A percentile compares a stretch with the other conserved stretches of the same genome.
Conservation (phyloP, 2,113 vertebrate genomes). For the Turdus rufiventris region DNA sequence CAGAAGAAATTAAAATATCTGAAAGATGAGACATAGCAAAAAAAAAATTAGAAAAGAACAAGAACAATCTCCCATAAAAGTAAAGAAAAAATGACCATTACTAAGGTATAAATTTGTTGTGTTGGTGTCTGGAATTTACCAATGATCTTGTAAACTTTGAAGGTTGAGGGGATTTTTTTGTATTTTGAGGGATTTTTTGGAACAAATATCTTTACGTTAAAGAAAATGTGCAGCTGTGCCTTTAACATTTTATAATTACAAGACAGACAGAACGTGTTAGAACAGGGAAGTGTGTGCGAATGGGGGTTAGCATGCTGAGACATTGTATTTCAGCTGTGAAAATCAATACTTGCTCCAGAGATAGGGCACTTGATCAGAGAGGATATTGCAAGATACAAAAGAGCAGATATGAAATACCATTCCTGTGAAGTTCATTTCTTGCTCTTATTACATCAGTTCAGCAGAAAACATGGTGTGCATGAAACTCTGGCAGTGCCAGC, state of each 20-base stretch:
- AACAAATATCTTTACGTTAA: neutral
- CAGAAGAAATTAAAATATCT: neutral
- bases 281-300: conserved; percentile 22
- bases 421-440: conserved; percentile 66
- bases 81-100: fast-evolving
- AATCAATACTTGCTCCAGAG: conserved; percentile 67
- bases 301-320: conserved; percentile 24
- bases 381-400: conserved; percentile 70
- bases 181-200: neutral
- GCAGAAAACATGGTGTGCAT: neutral
- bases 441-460: conserved; percentile 60
- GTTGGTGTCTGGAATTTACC: neutral
- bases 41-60: neutral
- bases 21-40: neutral
- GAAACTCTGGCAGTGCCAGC: neutral
- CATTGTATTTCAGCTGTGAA: conserved; percentile 63
- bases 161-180: neutral
- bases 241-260: conserved; percentile 66
- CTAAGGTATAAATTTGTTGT: neutral
- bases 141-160: neutral
- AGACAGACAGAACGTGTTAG: conserved; percentile 24
- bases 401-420: conserved; percentile 63
- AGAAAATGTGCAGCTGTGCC: neutral
- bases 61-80: neutral
- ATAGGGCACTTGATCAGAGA: conserved; percentile 73